Percentiles rank a stretch among this genome's conserved stretches.
Conservation (phyloP, 2,113 vertebrate species). For the Tonatia bakeri region DNA sequence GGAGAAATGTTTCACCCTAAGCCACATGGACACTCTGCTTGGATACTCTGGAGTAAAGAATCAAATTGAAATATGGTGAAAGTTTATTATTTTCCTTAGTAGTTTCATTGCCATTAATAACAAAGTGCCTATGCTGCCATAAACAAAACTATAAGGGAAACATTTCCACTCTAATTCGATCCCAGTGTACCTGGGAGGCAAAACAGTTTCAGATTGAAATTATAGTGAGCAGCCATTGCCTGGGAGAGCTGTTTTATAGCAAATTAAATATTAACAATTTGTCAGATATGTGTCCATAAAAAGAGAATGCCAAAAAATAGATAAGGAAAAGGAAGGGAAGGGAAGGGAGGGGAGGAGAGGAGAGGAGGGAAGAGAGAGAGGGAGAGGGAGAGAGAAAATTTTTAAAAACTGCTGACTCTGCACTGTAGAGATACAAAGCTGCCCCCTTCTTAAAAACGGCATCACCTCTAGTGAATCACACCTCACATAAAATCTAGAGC, state of each 20-base stretch:
- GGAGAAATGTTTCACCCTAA: constrained; percentile 47
- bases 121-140: constrained; percentile 43
- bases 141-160: constrained; percentile 37
- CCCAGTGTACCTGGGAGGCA: constrained; percentile 23
- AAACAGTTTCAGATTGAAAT: constrained; percentile 16
- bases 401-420: not conserved
- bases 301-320: not conserved
- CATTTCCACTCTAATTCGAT: constrained; percentile 42
- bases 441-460: not conserved
- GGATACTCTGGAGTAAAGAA: constrained; percentile 38
- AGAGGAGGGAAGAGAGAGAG: fast-evolving
- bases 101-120: constrained; percentile 55
- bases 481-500: constrained; percentile 51
- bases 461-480: constrained; percentile 24
- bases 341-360: not conserved
- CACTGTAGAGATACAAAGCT: not conserved
- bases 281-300: not conserved
- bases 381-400: fast-evolving
- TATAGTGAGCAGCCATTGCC: constrained; percentile 18
- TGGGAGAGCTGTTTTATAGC: constrained; percentile 14
- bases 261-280: constrained; percentile 55
- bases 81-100: constrained; percentile 61
- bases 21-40: not conserved
- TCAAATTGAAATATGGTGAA: constrained; percentile 51
- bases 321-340: not conserved